A percentile compares a stretch with the other conserved stretches of the same genome.
Conservation (phyloP, 2,113 vertebrate genomes). For the Nannobrachium achirus region DNA sequence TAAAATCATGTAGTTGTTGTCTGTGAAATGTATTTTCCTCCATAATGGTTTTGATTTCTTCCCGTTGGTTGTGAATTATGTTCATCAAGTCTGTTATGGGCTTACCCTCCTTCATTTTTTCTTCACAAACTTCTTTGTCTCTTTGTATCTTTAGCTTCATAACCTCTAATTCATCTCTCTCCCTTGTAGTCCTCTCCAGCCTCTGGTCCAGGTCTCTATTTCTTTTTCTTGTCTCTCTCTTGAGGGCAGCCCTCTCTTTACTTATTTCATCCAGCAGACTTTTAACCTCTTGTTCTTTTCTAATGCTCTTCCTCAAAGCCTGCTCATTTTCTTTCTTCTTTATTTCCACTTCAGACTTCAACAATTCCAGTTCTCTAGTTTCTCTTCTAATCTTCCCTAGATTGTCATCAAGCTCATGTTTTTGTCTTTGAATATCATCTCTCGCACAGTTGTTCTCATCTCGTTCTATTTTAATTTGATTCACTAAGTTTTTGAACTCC, state of each 20-base stretch:
- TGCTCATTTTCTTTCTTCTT: slow-evolving; percentile 38
- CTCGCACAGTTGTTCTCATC: slow-evolving; percentile 9
- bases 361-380: slow-evolving; percentile 44
- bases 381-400: slow-evolving; percentile 38
- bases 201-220: slow-evolving; percentile 33
- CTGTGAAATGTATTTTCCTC: slow-evolving; percentile 1
- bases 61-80: not conserved
- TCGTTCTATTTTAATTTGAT: slow-evolving; percentile 1
- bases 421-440: slow-evolving; percentile 6
- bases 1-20: slow-evolving; percentile 9
- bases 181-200: slow-evolving; percentile 37
- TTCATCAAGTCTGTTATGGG: no score
- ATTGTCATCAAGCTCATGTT: slow-evolving; percentile 16
- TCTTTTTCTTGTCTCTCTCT: slow-evolving; percentile 19
- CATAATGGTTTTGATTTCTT: not conserved
- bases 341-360: slow-evolving; percentile 39
- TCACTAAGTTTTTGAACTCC: slow-evolving; percentile 1
- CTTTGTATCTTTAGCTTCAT: slow-evolving; percentile 33
- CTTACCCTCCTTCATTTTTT: slow-evolving; percentile 1
- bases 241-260: slow-evolving; percentile 31
- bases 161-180: slow-evolving; percentile 50
- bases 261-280: slow-evolving; percentile 18
- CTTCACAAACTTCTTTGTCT: slow-evolving; percentile 20
- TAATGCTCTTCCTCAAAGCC: slow-evolving; percentile 8
- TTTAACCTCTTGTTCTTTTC: slow-evolving; percentile 34